Base-by-base conservation (phyloP, 2,797 vertebrate genomes). In the Buphagus erythrorhynchus region DNA sequence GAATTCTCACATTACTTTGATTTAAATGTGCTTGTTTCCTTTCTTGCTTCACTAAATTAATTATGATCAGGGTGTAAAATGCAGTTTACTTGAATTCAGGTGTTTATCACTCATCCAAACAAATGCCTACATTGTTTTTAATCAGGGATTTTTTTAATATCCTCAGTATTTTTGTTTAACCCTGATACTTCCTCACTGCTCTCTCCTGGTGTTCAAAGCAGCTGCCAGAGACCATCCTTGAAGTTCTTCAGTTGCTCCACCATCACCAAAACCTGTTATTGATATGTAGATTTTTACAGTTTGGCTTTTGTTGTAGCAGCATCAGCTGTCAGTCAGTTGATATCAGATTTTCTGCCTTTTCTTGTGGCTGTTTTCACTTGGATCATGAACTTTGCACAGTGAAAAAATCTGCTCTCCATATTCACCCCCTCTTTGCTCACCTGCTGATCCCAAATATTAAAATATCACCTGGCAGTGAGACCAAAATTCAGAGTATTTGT, bases 1-100 rank as follows among this genome's bases (percentile, higher is more conserved):
- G 54, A 82, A 89, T 68, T 25, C 63, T 42, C 43, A 13, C 63
- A 19, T 94, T 72, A 25, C 26, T 63, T 81, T 65, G 77, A 96
- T 91, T 95, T 58, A 76, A 91, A 79, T 1, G 0, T 21, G 24
- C 75, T 91, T 5, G 0, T 82, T 91, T 82, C 0, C 5, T 66
- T 75, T 73, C 87, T 76, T 85, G 31, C 75, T n/a, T n/a, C n/a
- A n/a, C n/a, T n/a, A n/a, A n/a, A n/a, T n/a, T n/a, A n/a, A n/a
- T n/a, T n/a, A n/a, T n/a, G n/a, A n/a, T n/a, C n/a, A n/a, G n/a
- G n/a, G 66, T 13, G 66, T 55, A 33, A 81, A 92, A 45, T 4
- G 16, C 16, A 13, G 5, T 80, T 93, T 77, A 22, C 58, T 74
- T 71, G 73, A 20, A 75, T 78, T 69, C 33, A 31, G 54, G 40